Conservation (phyloP, 1,140 invertebrate genomes). For the Arctopsyche grandis region DNA sequence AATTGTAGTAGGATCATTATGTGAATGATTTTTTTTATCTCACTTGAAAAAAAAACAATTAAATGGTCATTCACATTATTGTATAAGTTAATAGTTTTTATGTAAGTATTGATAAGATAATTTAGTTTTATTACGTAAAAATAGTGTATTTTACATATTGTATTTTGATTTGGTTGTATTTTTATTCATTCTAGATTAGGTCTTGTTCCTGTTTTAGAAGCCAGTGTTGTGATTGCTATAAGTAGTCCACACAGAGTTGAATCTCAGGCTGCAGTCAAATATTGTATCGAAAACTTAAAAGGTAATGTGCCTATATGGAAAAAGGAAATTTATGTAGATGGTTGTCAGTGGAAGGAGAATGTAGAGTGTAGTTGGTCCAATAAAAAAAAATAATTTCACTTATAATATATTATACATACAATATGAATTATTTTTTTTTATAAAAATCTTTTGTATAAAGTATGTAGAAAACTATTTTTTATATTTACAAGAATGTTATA, state of each 20-base stretch:
- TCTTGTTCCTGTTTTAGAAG: slow-evolving; percentile 86
- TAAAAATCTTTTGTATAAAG: background rate
- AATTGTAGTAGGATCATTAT: too few relatives aligned
- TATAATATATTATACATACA: background rate
- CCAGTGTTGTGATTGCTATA: slow-evolving; percentile 90
- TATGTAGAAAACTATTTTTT: background rate
- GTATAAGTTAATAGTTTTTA: too few relatives aligned
- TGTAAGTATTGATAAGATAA: too few relatives aligned
- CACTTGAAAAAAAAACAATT: too few relatives aligned
- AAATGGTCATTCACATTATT: too few relatives aligned
- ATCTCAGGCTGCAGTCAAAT: slow-evolving; percentile 83
- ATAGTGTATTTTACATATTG: too few relatives aligned
- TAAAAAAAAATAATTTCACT: slow-evolving; percentile 6
- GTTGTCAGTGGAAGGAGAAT: slow-evolving; percentile 79
- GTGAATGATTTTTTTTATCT: too few relatives aligned
- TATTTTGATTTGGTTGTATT: too few relatives aligned
- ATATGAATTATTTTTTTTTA: background rate
- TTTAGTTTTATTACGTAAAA: too few relatives aligned
- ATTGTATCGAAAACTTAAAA: slow-evolving; percentile 89
- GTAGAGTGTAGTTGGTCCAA: slow-evolving; percentile 79
- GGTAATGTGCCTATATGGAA: slow-evolving; percentile 95
- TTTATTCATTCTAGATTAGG: slow-evolving; percentile 70
- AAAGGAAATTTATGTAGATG: slow-evolving; percentile 85
- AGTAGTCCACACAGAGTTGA: slow-evolving; percentile 88
- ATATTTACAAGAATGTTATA: background rate